Evolutionary conservation across 1,140 invertebrate genomes (phyloP).

Genomic region (Holotrichia oblita): DNA sequence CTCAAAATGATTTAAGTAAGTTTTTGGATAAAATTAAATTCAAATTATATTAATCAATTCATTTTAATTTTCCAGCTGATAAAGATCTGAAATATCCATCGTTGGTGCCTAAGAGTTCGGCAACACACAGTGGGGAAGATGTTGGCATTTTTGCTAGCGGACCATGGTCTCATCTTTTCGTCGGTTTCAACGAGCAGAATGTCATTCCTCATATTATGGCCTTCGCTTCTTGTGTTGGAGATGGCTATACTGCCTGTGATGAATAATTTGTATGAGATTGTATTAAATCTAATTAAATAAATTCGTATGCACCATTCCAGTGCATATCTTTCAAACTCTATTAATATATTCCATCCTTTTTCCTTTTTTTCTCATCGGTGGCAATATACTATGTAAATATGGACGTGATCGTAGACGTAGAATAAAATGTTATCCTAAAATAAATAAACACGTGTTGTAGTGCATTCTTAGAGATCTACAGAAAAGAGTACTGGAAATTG

Average conservation of each 20-base stretch:
- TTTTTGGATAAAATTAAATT: neutral
- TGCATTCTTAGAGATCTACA: too few relatives aligned
- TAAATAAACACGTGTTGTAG: too few relatives aligned
- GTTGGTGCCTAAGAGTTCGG: constrained; percentile 61
- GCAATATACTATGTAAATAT: too few relatives aligned
- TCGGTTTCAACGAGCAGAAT: constrained; percentile 73
- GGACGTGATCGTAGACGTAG: neutral
- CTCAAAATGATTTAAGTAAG: constrained; percentile 44
- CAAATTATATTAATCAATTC: neutral
- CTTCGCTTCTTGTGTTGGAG: constrained; percentile 72
- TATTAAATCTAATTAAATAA: too few relatives aligned
- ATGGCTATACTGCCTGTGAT: constrained; percentile 62
- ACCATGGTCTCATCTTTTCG: constrained; percentile 73
- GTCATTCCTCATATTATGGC: constrained; percentile 74
- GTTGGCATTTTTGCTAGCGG: constrained; percentile 69
- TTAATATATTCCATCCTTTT: too few relatives aligned
- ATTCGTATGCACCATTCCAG: too few relatives aligned
- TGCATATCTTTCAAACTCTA: too few relatives aligned
- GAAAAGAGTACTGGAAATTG: too few relatives aligned
- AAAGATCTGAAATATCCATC: constrained; percentile 59
- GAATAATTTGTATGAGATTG: too few relatives aligned
- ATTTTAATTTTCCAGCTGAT: constrained; percentile 46
- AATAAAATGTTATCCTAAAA: too few relatives aligned
- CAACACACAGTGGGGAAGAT: constrained; percentile 70
- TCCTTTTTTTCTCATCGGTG: too few relatives aligned